Base-by-base conservation (phyloP, 2,888 invertebrate genomes). In the Thalpophila matura region DNA sequence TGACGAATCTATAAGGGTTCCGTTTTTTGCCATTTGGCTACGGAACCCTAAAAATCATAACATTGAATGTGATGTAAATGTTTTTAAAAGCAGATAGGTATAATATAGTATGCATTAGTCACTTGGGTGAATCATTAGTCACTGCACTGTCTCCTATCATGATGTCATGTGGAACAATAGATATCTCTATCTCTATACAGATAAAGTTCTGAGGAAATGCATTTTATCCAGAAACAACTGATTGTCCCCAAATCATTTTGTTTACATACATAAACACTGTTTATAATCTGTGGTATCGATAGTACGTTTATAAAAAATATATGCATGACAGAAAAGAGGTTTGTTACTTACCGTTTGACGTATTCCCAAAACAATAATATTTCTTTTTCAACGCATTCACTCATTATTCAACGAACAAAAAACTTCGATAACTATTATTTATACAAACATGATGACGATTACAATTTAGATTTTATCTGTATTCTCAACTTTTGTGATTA, bases 311-410 rank as follows among this genome's bases (percentile, higher is more conserved):
- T 3, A 3, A 16, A 27, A 18, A 27, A 46, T 26, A 24, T 12
- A 18, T 66, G 45, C n/a, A 22, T 31, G 14, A 1, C 10, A 67
- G 9, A 38, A 69, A 59, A 57, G 24, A 73, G 47, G 60, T 57
- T 47, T 42, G 12, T 31, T 43, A 82, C 92, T 92, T 79, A 94
- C 94, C 92, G 88, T 82, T 94, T 94, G 1, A 95, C 89, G 68
- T 94, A 95, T 80, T 95, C 94, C 94, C 95, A 94, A 80, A 95
- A 94, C 67, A 93, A 67, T 61, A 86, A 85, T 55, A 95, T 91
- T 74, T 95, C 95, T 45, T 92, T 89, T 74, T 92, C 90, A 64
- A 94, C 79, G 62, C 75, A 83, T 51, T 85, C 84, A 78, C 87
- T 89, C 90, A 91, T 92, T 54, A 56, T 71, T 81, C 16, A 53